Percentiles rank a stretch among this genome's conserved stretches.
Evolutionary conservation across 2,113 vertebrate species (phyloP).

Genomic region (Triplophysa tibetana): DNA sequence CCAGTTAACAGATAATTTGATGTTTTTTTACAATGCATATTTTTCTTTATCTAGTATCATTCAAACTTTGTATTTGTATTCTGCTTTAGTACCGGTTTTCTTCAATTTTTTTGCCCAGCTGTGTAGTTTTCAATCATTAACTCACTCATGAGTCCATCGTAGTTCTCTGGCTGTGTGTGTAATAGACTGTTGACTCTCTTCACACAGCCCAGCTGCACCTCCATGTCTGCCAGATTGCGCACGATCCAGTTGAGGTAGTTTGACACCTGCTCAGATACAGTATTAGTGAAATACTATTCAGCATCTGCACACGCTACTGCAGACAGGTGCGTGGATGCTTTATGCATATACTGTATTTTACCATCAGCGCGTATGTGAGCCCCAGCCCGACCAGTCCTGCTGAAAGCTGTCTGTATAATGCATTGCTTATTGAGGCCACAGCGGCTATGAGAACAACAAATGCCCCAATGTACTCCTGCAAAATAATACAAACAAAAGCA

Average conservation of each 20-base stretch:
- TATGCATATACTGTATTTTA: conserved; percentile 59
- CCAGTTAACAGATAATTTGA: too few species aligned
- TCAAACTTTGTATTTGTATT: background rate
- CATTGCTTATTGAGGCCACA: conserved; percentile 92
- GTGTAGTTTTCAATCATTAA: conserved; percentile 10
- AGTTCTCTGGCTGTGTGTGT: conserved; percentile 91
- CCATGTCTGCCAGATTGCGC: conserved; percentile 97
- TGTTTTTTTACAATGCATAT: too few species aligned
- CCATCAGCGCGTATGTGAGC: conserved; percentile 96
- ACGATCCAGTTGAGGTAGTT: conserved; percentile 99
- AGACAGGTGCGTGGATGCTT: background rate
- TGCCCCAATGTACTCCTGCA: conserved; percentile 94
- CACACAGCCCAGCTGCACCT: conserved; percentile 94
- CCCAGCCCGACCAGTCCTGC: conserved; percentile 93
- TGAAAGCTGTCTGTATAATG: conserved; percentile 81
- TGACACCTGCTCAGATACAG: conserved; percentile 80
- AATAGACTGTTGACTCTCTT: conserved; percentile 92
- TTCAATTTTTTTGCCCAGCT: background rate
- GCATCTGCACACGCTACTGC: background rate
- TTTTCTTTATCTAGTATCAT: too few species aligned
- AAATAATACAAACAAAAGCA: conserved; percentile 10
- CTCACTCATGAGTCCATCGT: conserved; percentile 93
- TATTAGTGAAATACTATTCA: background rate
- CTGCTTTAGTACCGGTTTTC: background rate
- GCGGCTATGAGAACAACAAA: conserved; percentile 95